Evolutionary conservation across 2,113 vertebrate species (phyloP), one percentile per base, ranked within the genome.

Genomic region (Heliornis fulica): DNA sequence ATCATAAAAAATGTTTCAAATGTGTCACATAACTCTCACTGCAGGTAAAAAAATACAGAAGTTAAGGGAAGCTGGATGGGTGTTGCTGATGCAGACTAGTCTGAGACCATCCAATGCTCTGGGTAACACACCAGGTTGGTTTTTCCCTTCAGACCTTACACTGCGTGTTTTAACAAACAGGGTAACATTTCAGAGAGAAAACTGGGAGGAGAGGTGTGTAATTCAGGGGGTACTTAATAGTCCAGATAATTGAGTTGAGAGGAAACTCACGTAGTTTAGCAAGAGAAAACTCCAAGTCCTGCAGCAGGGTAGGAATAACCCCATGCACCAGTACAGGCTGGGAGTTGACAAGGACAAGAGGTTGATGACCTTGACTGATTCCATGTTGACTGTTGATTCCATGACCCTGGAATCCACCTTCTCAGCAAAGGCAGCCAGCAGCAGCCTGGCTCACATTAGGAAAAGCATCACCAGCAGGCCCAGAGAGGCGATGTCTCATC

Each of bases 71-170:
- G 32, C 34, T 56, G 57, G 23, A 60, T 32, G 20, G 14, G 11
- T 57, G 6, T 18, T 70, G 50, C 26, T 92, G 48, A 65, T 0
- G 0, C 15, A 46, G 46, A 29, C 18, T 31, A 40, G 20, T 34
- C 29, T 68, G 29, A 86, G 66, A 59, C 18, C 40, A 54, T 45
- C 13, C 40, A 13, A 2, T 25, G 34, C 26, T 78, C 78, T 29
- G 13, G 9, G 28, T 59, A 83, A 76, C 18, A 11, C 21, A 71
- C 2, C 0, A 0, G 17, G 26, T 9, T 90, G 64, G 0, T 21
- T 59, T 59, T 40, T 25, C 4, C 19, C 26, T 20, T 68, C 1
- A 0, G 15, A 40, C 34, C 15, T 74, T 59, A n/a, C 23, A 68
- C 19, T 19, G 29, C 17, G 46, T 17, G 10, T 69, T 83, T 72